Base-by-base conservation (phyloP, 2,113 vertebrate species). In the Nyctibius bracteatus region DNA sequence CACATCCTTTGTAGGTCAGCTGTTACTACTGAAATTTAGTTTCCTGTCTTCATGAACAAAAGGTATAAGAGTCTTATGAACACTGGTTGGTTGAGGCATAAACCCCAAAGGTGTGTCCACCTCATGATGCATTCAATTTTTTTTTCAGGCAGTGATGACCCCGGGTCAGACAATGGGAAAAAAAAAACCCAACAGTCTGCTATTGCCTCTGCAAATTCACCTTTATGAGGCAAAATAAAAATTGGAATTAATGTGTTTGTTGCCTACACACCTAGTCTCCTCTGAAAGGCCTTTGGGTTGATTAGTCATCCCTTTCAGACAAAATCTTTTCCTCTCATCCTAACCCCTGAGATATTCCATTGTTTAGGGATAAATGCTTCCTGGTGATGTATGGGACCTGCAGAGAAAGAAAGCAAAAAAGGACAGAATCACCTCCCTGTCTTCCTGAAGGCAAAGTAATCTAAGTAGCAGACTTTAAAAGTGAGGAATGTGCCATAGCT, bases 91-190 rank as follows among this genome's bases (percentile, higher is more conserved):
- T 22, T 88, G 47, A 95, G 95, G 95, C 91, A 92, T 81, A 89
- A 91, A 88, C 47, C 92, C 86, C 57, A 94, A 86, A 96, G 86
- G 61, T 90, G 17, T 72, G 86, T 95, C 91, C 88, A 96, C 91
- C 33, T 88, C 61, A 28, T 20, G 92, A 55, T 24, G 17, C 31
- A 58, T 87, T 77, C 73, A 67, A 3, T 58, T 2, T 1, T 1
- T 94, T 94, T 87, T 85, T 72, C 59, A 90, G 75, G 35, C 15
- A 94, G 41, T 35, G 39, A 80, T 15, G 14, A 82, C 63, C 55
- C 10, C 4, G 1, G 90, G 92, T 49, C 67, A 96, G 25, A 41
- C 15, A 67, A 81, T 25, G 9, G 7, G 20, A 12, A 46, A 6
- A 16, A 6, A 8, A 17, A 39, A n/a, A n/a, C n/a, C n/a, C 35